Percentiles rank a stretch among this genome's conserved stretches.
Conservation (phyloP, 2,888 invertebrate genomes). For the Polyploca ridens region DNA sequence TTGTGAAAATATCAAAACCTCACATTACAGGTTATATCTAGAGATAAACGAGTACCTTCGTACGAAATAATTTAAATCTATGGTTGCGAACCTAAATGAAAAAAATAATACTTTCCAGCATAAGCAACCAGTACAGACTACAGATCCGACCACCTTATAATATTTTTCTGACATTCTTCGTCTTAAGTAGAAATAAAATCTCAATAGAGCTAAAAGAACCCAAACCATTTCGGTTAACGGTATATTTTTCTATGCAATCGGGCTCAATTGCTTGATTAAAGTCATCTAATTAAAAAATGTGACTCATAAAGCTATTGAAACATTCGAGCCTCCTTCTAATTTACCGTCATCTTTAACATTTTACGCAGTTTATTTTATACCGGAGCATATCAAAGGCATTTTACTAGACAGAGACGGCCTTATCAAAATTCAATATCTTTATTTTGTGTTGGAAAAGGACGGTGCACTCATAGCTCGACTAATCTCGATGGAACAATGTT, state of each 20-base stretch:
- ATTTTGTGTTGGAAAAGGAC: constrained; percentile 76
- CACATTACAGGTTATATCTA: too few species aligned
- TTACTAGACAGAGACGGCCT: constrained; percentile 62
- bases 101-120: background rate
- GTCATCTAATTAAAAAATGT: constrained; percentile 11
- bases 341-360: constrained; percentile 43
- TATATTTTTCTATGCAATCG: constrained; percentile 5
- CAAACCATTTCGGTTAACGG: background rate
- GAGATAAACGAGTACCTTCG: too few species aligned
- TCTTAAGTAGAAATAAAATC: background rate
- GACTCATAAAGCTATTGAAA: constrained; percentile 16
- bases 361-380: constrained; percentile 51
- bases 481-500: constrained; percentile 79
- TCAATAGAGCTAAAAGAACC: background rate
- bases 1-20: too few species aligned
- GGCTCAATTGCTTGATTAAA: constrained; percentile 14
- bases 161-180: background rate
- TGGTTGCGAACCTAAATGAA: background rate
- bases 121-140: background rate
- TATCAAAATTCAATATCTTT: constrained; percentile 82
- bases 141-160: background rate
- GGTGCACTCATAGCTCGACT: constrained; percentile 67
- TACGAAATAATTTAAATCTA: too few species aligned
- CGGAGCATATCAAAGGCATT: constrained; percentile 53
- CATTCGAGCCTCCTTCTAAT: constrained; percentile 24